These are phyloP conservation scores for Miltochrista miniata DNA, from an alignment of 2,888 invertebrate genomes.

Conservation along the genomic window DNA sequence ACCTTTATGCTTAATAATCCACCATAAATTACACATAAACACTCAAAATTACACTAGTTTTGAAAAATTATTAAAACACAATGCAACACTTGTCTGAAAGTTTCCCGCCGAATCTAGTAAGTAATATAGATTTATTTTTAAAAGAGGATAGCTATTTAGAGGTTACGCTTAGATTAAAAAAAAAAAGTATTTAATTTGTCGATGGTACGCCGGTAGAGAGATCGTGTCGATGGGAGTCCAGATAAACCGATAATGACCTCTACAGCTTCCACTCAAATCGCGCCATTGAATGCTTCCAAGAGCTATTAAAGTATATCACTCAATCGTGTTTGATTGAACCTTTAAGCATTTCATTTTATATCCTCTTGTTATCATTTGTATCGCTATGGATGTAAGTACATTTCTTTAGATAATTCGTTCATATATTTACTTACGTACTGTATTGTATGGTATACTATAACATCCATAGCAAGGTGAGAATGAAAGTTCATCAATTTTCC, in stretches of 20 bases:
- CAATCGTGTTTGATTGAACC: conserved; percentile 2
- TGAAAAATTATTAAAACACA: no score
- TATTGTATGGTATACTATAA: no score
- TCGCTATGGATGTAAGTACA: no score
- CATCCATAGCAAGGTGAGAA: no score
- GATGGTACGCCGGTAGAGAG: conserved; percentile 38
- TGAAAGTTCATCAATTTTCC: no score
- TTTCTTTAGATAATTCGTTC: neutral
- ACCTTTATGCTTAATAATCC: no score
- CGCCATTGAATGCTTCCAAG: conserved; percentile 37
- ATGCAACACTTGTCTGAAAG: no score
- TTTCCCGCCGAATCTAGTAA: no score
- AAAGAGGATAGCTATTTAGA: conserved; percentile 5
- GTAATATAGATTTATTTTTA: neutral
- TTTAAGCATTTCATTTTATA: neutral
- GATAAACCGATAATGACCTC: conserved; percentile 63
- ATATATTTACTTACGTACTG: neutral
- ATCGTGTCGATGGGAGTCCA: conserved; percentile 55
- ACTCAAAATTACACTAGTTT: no score
- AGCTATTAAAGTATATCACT: conserved; percentile 4
- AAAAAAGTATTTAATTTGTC: conserved; percentile 30
- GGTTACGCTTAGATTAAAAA: conserved; percentile 31
- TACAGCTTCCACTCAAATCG: conserved; percentile 56
- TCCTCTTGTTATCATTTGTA: conserved; percentile 1
- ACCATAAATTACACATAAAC: no score